phyloP scores from a whole-genome alignment of 2,113 vertebrate species.

The Nothocercus nigrocapillus region DNA sequence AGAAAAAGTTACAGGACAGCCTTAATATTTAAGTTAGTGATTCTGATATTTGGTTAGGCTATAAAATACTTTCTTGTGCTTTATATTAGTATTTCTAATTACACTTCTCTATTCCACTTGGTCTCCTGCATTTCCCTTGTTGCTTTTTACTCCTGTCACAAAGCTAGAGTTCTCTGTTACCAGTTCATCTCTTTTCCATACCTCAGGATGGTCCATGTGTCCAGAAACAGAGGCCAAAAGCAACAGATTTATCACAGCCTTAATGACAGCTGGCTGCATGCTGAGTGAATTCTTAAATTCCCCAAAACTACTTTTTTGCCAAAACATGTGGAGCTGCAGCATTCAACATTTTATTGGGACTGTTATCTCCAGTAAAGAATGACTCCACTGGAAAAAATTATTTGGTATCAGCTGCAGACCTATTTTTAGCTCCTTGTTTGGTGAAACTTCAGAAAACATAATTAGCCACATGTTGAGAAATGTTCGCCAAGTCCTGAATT shows the following conservation, averaged over 20 bases:
- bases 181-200: conserved; percentile 72
- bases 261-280: conserved; percentile 78
- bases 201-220: conserved; percentile 55
- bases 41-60: not conserved
- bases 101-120: not conserved
- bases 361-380: conserved; percentile 73
- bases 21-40: not conserved
- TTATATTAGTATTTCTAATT: not conserved
- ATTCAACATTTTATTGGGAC: conserved; percentile 66
- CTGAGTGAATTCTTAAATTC: conserved; percentile 73
- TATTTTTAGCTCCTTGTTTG: conserved; percentile 74
- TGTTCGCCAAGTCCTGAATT: conserved; percentile 38
- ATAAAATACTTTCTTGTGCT: not conserved
- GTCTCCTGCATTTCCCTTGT: not conserved
- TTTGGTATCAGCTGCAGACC: conserved; percentile 51
- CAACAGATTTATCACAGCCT: conserved; percentile 75
- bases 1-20: not conserved
- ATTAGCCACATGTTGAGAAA: conserved; percentile 32
- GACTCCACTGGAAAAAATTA: conserved; percentile 58
- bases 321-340: conserved; percentile 69
- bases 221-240: conserved; percentile 75
- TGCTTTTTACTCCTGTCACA: conserved; percentile 38
- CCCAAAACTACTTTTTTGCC: conserved; percentile 66
- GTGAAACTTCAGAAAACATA: conserved; percentile 60
- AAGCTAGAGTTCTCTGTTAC: conserved; percentile 49